Evolutionary conservation across 2,113 vertebrate genomes (phyloP), one percentile per base, ranked within the genome.

Genomic region (Odocoileus hemionus): DNA sequence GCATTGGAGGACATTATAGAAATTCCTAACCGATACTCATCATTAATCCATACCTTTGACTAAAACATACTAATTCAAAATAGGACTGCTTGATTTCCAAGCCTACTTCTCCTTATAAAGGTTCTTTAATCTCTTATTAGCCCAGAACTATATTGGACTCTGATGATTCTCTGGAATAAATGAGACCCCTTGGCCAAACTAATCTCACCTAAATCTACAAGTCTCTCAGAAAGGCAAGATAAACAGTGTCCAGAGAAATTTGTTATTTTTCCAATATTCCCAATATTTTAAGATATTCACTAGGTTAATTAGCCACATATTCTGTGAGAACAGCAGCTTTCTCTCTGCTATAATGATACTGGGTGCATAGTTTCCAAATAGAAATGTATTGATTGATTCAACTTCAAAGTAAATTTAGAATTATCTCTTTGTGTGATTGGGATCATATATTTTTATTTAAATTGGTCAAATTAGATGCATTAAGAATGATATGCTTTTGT

Each of bases 61-160:
- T 92, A 91, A 94, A 95, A 80, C 23, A 67, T 94, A 6, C 17
- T 50, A 86, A 93, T 86, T 78, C 52, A 89, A 90, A 92, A 90
- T 96, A 61, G 79, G 33, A 84, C 50, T 78, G 2, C 33, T 67
- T 30, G 14, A 80, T 92, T 89, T 58, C 21, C 9, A 64, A 67
- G 19, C 21, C 30, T 74, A 3, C 15, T 89, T 47, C 78, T 76
- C 26, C 74, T 85, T 86, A n/a, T n/a, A 57, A 94, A 57, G 23
- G 1, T 58, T 94, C 30, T 79, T 47, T 64, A 21, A 9, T 60
- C 39, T 86, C 76, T 93, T 26, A 64, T 67, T 47, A 95, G 17
- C 45, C 12, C 36, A 26, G 39, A 90, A 26, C 25, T 96, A 0
- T 91, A 21, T 54, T 95, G 16, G 15, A 54, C 26, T 86, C 21